Evolutionary conservation across 2,888 invertebrate species (phyloP).

Genomic region (Panopea generosa): DNA sequence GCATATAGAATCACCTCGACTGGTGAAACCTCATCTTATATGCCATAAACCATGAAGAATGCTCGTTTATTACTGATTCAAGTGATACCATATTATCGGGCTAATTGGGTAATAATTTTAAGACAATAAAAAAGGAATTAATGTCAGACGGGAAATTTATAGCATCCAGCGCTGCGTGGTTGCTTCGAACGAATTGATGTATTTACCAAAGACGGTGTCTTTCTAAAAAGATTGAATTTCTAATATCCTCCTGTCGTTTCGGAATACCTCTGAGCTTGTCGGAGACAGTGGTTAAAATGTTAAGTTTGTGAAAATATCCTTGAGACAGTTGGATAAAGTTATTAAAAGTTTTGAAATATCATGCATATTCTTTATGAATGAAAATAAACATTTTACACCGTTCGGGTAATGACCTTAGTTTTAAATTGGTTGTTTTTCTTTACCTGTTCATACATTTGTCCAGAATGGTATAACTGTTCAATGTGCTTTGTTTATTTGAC

Average conservation of each 20-base stretch:
- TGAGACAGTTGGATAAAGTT: no score
- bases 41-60: slow-evolving; percentile 31
- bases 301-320: no score
- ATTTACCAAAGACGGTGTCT: no score
- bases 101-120: slow-evolving; percentile 50
- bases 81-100: slow-evolving; percentile 40
- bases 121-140: slow-evolving; percentile 61
- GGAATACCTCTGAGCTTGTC: background rate
- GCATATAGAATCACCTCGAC: background rate
- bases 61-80: slow-evolving; percentile 26
- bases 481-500: no score
- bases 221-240: background rate
- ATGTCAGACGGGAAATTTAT: slow-evolving; percentile 38
- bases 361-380: no score
- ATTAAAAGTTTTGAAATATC: no score
- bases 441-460: no score
- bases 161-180: background rate
- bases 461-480: no score
- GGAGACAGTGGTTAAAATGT: no score
- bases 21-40: slow-evolving; percentile 28
- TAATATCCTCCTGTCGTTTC: background rate
- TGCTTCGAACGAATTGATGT: background rate
- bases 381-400: no score
- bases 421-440: no score
- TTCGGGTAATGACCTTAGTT: no score